A percentile compares a stretch with the other conserved stretches of the same genome.
Evolutionary conservation across 2,888 invertebrate species (phyloP).

Genomic region (Mythimna impura): DNA sequence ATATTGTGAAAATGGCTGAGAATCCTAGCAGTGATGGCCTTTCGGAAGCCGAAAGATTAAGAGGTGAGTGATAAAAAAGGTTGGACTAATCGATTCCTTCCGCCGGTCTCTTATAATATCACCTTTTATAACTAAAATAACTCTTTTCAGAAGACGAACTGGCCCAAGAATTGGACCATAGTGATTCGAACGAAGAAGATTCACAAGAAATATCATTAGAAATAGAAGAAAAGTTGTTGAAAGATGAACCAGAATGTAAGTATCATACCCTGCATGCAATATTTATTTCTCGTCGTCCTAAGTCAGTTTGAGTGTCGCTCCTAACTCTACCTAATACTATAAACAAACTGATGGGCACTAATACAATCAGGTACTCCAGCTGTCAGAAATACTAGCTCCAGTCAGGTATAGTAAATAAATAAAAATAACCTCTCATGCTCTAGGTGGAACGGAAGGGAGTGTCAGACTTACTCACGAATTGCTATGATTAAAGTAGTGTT

Average conservation of each 20-base stretch:
- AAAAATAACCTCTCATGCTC: too few relatives aligned
- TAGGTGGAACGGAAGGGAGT: too few relatives aligned
- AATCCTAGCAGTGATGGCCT: slow-evolving; percentile 79
- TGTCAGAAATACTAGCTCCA: not conserved
- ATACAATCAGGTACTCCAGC: not conserved
- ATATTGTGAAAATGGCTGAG: slow-evolving; percentile 76
- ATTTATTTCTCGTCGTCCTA: not conserved
- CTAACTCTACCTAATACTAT: slow-evolving; percentile 1
- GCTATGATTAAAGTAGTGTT: too few relatives aligned
- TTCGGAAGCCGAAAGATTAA: slow-evolving; percentile 83
- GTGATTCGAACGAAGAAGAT: slow-evolving; percentile 88
- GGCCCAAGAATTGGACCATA: slow-evolving; percentile 86
- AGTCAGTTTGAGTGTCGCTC: not conserved
- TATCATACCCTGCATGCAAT: slow-evolving; percentile 4
- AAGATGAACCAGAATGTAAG: slow-evolving; percentile 88
- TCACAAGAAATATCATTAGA: slow-evolving; percentile 87
- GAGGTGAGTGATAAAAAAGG: slow-evolving; percentile 72
- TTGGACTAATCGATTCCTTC: not conserved
- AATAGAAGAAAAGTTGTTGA: slow-evolving; percentile 86
- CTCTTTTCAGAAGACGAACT: slow-evolving; percentile 84
- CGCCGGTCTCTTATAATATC: slow-evolving; percentile 2
- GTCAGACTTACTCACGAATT: too few relatives aligned
- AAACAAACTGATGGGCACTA: not conserved
- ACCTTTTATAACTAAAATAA: slow-evolving; percentile 1
- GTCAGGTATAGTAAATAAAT: too few relatives aligned